Conservation (phyloP, 1,140 invertebrate species). For the Orchestia grillus region DNA sequence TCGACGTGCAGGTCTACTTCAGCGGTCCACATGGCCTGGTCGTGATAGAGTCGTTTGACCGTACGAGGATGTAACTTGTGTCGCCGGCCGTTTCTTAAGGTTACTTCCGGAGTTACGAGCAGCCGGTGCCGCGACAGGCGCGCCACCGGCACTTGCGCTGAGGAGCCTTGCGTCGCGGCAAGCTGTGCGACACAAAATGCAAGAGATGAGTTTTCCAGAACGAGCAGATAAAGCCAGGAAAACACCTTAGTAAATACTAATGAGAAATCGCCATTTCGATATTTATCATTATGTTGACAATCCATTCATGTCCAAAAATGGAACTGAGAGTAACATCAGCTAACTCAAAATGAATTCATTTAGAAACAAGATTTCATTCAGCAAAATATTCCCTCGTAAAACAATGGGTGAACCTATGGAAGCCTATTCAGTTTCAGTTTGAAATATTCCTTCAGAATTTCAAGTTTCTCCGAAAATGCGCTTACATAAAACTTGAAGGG, state of each 20-base stretch:
- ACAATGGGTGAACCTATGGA: background rate
- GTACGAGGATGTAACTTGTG: constrained; percentile 12
- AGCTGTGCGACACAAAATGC: background rate
- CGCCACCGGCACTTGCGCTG: background rate
- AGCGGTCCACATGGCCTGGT: constrained; percentile 49
- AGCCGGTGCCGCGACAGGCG: constrained; percentile 30
- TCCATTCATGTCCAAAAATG: background rate
- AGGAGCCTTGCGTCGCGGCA: constrained; percentile 17
- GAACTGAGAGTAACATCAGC: background rate
- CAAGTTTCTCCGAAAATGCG: constrained; percentile 63
- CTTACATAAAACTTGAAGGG: constrained; percentile 84
- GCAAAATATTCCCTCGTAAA: background rate
- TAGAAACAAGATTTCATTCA: background rate
- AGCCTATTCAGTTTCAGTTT: background rate
- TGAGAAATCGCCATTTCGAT: background rate
- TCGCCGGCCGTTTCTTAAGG: constrained; percentile 21
- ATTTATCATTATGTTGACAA: background rate
- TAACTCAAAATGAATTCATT: background rate
- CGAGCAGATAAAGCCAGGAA: background rate
- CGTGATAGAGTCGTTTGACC: constrained; percentile 31
- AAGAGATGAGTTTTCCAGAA: background rate
- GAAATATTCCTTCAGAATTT: background rate
- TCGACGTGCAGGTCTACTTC: constrained; percentile 54
- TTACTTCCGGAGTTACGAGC: constrained; percentile 51
- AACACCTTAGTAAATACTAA: background rate